Conservation (phyloP, 2,888 invertebrate genomes). For the Conomelus anceps region DNA sequence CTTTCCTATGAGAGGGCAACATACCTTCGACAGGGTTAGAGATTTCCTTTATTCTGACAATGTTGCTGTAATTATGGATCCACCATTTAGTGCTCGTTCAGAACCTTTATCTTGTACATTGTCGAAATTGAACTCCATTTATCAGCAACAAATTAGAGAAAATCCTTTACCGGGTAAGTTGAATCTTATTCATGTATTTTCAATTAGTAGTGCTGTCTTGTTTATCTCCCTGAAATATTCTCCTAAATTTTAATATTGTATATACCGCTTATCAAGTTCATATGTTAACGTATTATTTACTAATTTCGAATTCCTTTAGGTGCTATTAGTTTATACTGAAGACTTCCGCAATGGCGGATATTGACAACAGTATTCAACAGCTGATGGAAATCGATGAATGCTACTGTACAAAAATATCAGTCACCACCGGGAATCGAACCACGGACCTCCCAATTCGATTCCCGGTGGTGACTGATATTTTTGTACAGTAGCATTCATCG, state of each 20-base stretch:
- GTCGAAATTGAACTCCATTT: background rate
- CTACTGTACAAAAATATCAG: too few relatives aligned
- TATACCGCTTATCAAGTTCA: background rate
- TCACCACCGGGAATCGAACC: too few relatives aligned
- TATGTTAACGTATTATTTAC: too few relatives aligned
- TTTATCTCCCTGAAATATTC: too few relatives aligned
- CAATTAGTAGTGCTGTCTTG: background rate
- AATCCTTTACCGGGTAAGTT: background rate
- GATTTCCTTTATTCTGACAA: background rate
- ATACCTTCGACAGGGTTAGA: background rate
- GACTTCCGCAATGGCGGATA: too few relatives aligned
- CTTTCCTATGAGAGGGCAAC: background rate
- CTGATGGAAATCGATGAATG: too few relatives aligned
- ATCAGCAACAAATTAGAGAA: background rate
- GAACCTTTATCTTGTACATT: background rate
- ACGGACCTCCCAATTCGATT: too few relatives aligned
- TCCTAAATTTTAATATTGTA: background rate
- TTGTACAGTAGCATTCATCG: too few relatives aligned
- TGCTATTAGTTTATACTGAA: too few relatives aligned
- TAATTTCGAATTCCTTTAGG: too few relatives aligned
- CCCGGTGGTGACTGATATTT: too few relatives aligned
- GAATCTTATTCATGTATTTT: background rate
- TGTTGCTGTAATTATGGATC: background rate
- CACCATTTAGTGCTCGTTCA: constrained; percentile 1
- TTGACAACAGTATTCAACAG: too few relatives aligned